Evolutionary conservation across 1,140 invertebrate genomes (phyloP).

Genomic region (Paramacrobiotus metropolitanus): DNA sequence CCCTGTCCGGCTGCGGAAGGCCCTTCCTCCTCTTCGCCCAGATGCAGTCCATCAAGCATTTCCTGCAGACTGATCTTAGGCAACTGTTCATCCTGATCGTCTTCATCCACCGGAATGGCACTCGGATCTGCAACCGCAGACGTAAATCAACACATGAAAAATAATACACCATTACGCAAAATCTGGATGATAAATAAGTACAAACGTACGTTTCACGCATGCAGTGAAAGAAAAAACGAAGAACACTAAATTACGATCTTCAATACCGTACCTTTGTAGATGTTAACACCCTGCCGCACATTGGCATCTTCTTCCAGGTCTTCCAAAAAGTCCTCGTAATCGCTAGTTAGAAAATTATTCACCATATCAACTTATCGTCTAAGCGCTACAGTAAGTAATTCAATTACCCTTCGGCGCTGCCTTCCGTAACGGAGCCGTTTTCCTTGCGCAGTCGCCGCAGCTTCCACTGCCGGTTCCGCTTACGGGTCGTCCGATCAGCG

Average conservation of each 20-base stretch:
- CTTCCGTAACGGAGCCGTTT: conserved; percentile 22
- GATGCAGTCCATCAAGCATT: conserved; percentile 75
- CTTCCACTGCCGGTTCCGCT: conserved; percentile 65
- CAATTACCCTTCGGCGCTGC: conserved; percentile 17
- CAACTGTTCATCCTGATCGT: conserved; percentile 38
- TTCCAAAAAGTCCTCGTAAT: conserved; percentile 84
- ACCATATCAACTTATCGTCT: neutral
- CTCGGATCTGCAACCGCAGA: neutral
- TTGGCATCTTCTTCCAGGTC: conserved; percentile 84
- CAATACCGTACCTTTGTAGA: conserved; percentile 43
- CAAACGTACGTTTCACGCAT: no score
- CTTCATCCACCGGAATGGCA: conserved; percentile 19
- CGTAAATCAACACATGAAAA: neutral
- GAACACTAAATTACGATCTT: conserved; percentile 8
- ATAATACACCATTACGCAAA: conserved; percentile 10
- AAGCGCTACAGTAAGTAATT: conserved; percentile 11
- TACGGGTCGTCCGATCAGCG: conserved; percentile 40
- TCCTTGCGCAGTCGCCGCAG: conserved; percentile 48
- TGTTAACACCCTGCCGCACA: conserved; percentile 70
- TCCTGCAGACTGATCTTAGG: conserved; percentile 77
- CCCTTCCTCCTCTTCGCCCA: conserved; percentile 18
- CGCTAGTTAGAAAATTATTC: conserved; percentile 31
- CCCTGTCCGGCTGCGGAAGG: neutral
- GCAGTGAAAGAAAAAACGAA: no score
- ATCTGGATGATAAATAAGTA: no score